Percentiles rank a stretch among this genome's conserved stretches.
Conservation (phyloP, 2,113 vertebrate genomes). For the Pristiophorus japonicus region DNA sequence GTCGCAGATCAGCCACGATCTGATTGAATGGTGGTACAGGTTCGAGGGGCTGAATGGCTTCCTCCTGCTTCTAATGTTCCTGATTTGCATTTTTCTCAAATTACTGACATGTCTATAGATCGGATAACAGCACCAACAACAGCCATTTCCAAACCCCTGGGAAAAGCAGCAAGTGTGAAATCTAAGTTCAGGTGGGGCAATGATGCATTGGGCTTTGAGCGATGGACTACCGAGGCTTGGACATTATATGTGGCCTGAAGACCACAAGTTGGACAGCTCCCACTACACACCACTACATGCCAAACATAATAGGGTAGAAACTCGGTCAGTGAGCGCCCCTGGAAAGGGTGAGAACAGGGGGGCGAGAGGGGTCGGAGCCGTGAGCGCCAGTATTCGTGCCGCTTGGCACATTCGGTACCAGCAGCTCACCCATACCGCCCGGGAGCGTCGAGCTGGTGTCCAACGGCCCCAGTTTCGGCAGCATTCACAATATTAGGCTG, state of each 20-base stretch:
- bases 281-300: background rate
- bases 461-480: too few relatives aligned
- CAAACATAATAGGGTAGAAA: background rate
- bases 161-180: background rate
- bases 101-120: background rate
- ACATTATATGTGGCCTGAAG: too few relatives aligned
- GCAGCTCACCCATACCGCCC: too few relatives aligned
- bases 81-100: background rate
- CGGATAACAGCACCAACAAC: background rate
- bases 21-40: background rate
- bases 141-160: background rate
- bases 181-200: background rate
- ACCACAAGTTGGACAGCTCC: background rate
- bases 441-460: too few relatives aligned
- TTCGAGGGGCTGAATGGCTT: background rate
- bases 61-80: background rate
- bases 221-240: background rate
- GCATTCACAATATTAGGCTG: too few relatives aligned
- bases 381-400: too few relatives aligned
- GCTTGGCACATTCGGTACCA: too few relatives aligned
- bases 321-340: too few relatives aligned
- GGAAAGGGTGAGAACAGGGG: too few relatives aligned
- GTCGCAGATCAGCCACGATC: background rate
- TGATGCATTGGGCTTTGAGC: background rate
- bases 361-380: too few relatives aligned